These are phyloP conservation scores for Oxyura jamaicensis DNA, from an alignment of 2,113 vertebrate species.

Conservation along the genomic window DNA sequence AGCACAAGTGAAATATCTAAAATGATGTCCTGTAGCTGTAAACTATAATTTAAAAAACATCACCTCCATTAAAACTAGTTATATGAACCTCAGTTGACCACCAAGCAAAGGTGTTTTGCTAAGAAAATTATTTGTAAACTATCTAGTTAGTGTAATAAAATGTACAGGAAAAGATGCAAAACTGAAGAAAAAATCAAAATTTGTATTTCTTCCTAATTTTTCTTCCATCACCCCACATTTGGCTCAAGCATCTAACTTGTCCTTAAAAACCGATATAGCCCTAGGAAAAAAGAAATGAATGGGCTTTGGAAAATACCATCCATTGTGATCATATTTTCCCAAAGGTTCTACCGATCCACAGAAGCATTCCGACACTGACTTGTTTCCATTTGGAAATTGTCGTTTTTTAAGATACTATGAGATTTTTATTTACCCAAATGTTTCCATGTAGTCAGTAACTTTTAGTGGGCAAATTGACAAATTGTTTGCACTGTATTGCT, in stretches of 20 bases:
- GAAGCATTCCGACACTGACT: neutral
- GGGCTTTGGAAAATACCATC: neutral
- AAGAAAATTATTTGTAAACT: neutral
- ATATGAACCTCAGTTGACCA: too few species aligned
- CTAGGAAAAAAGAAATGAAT: too few species aligned
- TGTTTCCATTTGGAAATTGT: neutral
- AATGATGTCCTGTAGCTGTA: neutral
- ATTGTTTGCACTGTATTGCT: neutral
- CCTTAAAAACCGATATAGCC: too few species aligned
- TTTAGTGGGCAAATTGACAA: neutral
- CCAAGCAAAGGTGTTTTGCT: neutral
- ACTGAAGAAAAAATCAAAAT: neutral
- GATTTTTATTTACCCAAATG: neutral
- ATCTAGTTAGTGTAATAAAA: neutral
- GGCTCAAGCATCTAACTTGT: neutral
- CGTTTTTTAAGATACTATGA: neutral
- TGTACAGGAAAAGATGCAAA: neutral
- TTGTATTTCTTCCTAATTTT: neutral
- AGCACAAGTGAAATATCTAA: neutral
- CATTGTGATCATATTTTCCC: neutral
- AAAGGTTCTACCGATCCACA: neutral
- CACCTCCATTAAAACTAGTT: neutral
- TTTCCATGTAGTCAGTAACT: neutral
- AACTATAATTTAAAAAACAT: neutral
- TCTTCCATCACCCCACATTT: neutral